Percentiles rank a stretch among this genome's conserved stretches.
Conservation (phyloP, 2,888 invertebrate species). For the Pseudolycoriella hygida region DNA sequence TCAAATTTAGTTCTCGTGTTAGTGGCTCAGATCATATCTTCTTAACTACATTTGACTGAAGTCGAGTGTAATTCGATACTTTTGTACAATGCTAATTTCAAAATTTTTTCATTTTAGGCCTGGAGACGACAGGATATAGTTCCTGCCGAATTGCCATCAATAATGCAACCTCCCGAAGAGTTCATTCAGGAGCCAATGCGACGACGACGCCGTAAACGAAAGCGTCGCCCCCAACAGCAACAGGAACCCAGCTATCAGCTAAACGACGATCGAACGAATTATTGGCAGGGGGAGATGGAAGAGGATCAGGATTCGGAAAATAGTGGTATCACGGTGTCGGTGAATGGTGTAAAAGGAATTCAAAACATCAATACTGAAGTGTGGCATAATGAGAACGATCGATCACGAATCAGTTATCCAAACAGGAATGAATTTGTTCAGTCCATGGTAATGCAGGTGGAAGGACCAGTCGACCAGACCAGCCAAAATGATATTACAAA, state of each 20-base stretch:
- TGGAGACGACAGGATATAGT: background rate
- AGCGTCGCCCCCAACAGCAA: conserved; percentile 37
- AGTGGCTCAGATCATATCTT: no score
- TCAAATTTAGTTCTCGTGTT: no score
- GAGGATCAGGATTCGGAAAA: background rate
- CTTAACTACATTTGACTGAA: no score
- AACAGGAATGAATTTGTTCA: conserved; percentile 14
- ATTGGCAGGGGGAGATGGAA: background rate
- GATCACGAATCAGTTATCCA: conserved; percentile 18
- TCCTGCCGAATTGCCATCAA: conserved; percentile 21
- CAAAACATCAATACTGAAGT: background rate
- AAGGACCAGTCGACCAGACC: background rate
- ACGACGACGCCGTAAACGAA: conserved; percentile 37
- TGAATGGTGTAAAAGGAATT: background rate
- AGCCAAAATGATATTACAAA: conserved; percentile 10
- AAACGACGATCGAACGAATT: background rate
- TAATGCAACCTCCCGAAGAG: conserved; percentile 14
- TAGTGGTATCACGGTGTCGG: background rate
- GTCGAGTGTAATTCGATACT: no score
- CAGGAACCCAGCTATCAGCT: conserved; percentile 8
- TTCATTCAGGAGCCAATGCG: conserved; percentile 19
- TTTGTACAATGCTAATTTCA: background rate
- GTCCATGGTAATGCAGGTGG: background rate
- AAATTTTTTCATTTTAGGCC: background rate
- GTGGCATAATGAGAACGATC: background rate